Base-by-base conservation (phyloP, 2,888 invertebrate genomes). In the Ormia ochracea region DNA sequence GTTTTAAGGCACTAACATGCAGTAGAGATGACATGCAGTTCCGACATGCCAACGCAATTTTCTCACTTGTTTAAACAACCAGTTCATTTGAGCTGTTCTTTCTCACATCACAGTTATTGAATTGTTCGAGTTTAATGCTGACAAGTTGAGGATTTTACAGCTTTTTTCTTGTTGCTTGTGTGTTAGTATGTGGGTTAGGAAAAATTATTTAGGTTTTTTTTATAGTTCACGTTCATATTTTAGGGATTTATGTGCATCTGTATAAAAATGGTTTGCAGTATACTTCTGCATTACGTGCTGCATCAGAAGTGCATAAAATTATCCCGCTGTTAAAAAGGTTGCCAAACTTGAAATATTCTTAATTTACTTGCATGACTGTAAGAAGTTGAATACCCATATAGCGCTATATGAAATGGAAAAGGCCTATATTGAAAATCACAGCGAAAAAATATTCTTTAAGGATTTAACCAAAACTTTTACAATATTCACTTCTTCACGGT, bases 41-140 rank as follows among this genome's bases (percentile, higher is more conserved):
- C 6, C 23, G 3, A 0, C n/a, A 14, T 2, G 3, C 10, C 12
- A 17, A 63, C 21, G 9, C 12, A n/a, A 23, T 10, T 26, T 26
- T 52, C 12, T 38, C 28, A 1, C 17, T 28, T 21, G 3, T 21
- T 31, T 14, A 59, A 28, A 38, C 12, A 41, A 66, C 2, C 28
- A 28, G 33, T 45, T 38, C 14, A 45, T 73, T 73, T 65, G 45
- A 17, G 23, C 50, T 63, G 52, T 45, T 61, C 45, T 54, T 68
- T 68, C 33, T 43, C 59, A 54, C 52, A 52, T 59, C 9, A 21
- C 52, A 58, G 36, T 79, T 79, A 79, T 79, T 79, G 78, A 79
- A 74, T 79, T 79, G 65, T 74, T 69, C 52, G 19, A 74, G 43
- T 54, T 58, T 66, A 54, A n/a, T 38, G 72, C 74, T 65, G 75